phyloP scores from a whole-genome alignment of 2,888 invertebrate species.

The Limnephilus lunatus region DNA sequence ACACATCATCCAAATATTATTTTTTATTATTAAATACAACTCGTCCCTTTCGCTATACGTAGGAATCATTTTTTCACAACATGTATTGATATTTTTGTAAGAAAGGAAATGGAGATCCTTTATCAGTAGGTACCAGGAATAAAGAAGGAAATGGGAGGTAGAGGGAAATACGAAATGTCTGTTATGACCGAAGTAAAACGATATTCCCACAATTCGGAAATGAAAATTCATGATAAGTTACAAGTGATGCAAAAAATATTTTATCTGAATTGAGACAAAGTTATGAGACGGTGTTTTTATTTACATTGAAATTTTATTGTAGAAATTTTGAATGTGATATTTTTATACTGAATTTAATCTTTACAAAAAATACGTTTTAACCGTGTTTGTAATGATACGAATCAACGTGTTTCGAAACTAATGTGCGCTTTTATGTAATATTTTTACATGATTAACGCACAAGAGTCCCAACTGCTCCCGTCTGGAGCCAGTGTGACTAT shows the following conservation, averaged over 20 bases:
- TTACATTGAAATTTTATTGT: not conserved
- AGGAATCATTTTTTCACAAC: not conserved
- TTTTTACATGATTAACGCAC: no score
- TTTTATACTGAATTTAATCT: not conserved
- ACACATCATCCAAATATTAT: not conserved
- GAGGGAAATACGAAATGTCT: constrained; percentile 38
- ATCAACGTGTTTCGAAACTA: no score
- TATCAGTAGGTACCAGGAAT: not conserved
- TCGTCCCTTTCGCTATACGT: not conserved
- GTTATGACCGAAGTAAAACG: not conserved
- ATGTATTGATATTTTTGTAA: not conserved
- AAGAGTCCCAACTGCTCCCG: no score
- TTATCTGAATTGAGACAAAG: not conserved
- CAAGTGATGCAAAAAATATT: constrained; percentile 33
- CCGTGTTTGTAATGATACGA: no score
- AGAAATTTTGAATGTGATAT: not conserved
- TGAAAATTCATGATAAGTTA: constrained; percentile 48
- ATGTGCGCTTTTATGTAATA: no score
- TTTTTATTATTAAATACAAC: not conserved
- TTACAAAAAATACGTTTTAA: no score
- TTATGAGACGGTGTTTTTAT: not conserved
- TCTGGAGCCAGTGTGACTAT: no score
- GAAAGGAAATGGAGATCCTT: constrained; percentile 38
- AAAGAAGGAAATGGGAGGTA: constrained; percentile 16
- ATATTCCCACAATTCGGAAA: constrained; percentile 35